Base-by-base conservation (phyloP, 2,888 invertebrate genomes). In the Troides oblongomaculatus region DNA sequence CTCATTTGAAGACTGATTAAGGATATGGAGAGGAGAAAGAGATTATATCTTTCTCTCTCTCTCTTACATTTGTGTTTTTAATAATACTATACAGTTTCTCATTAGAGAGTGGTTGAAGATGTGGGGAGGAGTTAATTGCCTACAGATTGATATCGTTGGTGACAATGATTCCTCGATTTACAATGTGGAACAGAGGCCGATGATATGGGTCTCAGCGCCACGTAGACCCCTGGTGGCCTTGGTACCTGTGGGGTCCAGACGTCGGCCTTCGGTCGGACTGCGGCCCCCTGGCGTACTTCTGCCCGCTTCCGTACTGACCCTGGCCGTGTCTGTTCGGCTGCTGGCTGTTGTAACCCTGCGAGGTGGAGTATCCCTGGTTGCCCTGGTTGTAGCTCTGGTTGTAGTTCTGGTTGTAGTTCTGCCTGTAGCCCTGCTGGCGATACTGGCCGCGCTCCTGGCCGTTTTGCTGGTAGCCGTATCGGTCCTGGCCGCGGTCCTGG, bases 391-490 rank as follows among this genome's bases (percentile, higher is more conserved):
- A 30, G 30, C 69, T 68, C 46, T 74, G 68, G 58, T 23, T 21
- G 43, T 72, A 62, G 53, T 68, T 68, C 46, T 74, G 68, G 58
- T 23, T 21, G 43, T 72, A 62, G 21, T 73, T 73, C 72, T 72
- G 70, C 7, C 65, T 23, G 64, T 69, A 69, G 36, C 68, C 66
- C 61, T 63, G 64, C 23, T 68, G 71, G 21, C 69, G 21, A 62
- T 70, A 57, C 46, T 64, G 64, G 57, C 71, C 66, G 58, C 74
- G 74, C 36, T 72, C 74, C 62, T 75, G 77, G 65, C 73, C 70
- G 65, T 74, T 74, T 8, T 76, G 69, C 56, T 81, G 80, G 73
- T 81, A 67, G 60, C 76, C 73, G 6, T 74, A 70, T 65, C 77
- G 75, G 71, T 75, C 73, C 56, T 77, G 76, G 25, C 59, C 5